Evolutionary conservation across 92 coral and sea anemone genomes (phyloP).

Genomic region (Desmophyllum pertusum): DNA sequence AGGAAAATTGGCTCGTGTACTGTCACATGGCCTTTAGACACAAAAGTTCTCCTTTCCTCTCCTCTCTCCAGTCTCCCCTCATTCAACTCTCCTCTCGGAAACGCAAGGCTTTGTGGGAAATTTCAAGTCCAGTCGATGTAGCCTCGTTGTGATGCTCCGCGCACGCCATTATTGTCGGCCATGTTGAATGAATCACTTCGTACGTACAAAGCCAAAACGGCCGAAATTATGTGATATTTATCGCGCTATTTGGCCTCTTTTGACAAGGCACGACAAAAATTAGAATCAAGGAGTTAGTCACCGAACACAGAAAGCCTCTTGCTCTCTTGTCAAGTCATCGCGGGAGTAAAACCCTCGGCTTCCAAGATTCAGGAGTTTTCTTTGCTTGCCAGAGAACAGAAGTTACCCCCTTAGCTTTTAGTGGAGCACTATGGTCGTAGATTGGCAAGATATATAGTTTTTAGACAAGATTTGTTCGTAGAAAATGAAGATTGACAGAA

Average conservation of each 20-base stretch:
- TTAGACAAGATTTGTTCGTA: not conserved
- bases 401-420: slow-evolving; percentile 5
- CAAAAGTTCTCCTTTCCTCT: too few species aligned
- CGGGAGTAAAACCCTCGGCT: slow-evolving; percentile 7
- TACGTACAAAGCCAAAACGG: slow-evolving; percentile 22
- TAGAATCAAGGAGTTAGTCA: not conserved
- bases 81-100: not conserved
- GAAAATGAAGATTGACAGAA: slow-evolving; percentile 96
- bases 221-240: slow-evolving; percentile 40
- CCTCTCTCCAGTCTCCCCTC: too few species aligned
- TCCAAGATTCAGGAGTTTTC: slow-evolving; percentile 4
- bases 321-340: slow-evolving; percentile 13
- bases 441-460: slow-evolving; percentile 6
- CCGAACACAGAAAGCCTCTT: not conserved
- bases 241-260: slow-evolving; percentile 34
- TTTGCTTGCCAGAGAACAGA: slow-evolving; percentile 1
- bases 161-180: slow-evolving; percentile 89
- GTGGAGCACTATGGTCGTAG: slow-evolving; percentile 14
- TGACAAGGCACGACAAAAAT: slow-evolving; percentile 7
- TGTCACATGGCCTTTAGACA: not conserved
- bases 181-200: slow-evolving; percentile 83
- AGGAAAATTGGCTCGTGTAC: not conserved
- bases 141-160: slow-evolving; percentile 72
- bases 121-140: not conserved
- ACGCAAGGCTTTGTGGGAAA: slow-evolving; percentile 27